Evolutionary conservation across 2,797 vertebrate genomes (phyloP).

Genomic region (Denticeps clupeoides): DNA sequence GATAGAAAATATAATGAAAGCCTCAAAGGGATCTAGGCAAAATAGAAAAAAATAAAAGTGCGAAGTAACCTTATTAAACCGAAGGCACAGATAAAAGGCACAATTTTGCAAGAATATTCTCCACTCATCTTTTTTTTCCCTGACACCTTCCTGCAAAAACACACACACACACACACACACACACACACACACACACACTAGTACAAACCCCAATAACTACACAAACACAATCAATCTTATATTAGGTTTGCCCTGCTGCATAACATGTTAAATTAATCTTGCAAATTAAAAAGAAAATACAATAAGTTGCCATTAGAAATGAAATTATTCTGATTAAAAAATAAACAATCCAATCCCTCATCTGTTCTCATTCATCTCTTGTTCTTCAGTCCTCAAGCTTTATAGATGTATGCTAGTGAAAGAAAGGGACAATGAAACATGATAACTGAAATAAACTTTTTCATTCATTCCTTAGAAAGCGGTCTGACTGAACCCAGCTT

Average conservation of each 20-base stretch:
- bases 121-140: background rate
- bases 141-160: too few relatives aligned
- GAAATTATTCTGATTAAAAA: background rate
- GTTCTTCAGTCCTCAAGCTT: background rate
- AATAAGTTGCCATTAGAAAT: background rate
- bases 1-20: constrained; percentile 80
- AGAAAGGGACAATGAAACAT: too few relatives aligned
- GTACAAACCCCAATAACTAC: background rate
- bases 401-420: too few relatives aligned
- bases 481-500: too few relatives aligned
- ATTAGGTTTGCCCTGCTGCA: background rate
- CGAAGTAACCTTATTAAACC: background rate
- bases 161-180: background rate
- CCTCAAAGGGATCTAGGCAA: constrained; percentile 70
- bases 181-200: background rate
- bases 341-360: background rate
- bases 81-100: background rate
- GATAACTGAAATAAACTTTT: too few relatives aligned
- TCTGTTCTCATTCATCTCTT: background rate
- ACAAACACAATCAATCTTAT: background rate
- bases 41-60: background rate
- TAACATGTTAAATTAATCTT: background rate
- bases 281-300: background rate
- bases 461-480: too few relatives aligned
- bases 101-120: background rate